Percentiles rank a stretch among this genome's conserved stretches.
These are phyloP conservation scores for Nebria brevicollis DNA, from an alignment of 2,888 invertebrate genomes.

Conservation along the genomic window DNA sequence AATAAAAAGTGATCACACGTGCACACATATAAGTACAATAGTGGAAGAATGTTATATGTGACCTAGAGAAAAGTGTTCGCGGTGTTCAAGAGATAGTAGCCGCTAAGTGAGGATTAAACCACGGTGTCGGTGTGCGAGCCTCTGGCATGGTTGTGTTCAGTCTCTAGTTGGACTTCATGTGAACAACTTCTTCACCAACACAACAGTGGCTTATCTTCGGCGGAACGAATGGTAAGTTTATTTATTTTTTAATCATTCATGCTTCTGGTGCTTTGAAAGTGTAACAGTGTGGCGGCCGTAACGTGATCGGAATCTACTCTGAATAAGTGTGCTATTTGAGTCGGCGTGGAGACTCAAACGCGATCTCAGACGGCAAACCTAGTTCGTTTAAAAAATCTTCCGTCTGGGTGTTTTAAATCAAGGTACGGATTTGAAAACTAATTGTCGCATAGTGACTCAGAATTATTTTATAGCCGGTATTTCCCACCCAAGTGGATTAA, in stretches of 20 bases:
- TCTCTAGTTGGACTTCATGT: constrained; percentile 3
- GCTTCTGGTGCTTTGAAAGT: constrained; percentile 9
- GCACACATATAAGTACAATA: constrained; percentile 14
- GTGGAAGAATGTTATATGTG: constrained; percentile 11
- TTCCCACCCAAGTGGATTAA: background rate
- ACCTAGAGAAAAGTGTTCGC: constrained; percentile 17
- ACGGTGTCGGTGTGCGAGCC: constrained; percentile 4
- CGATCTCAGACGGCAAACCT: background rate
- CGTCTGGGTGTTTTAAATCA: no score
- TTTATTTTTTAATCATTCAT: background rate
- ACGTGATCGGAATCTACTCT: background rate
- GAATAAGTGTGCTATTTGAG: background rate
- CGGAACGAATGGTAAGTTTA: background rate
- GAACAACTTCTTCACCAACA: constrained; percentile 15
- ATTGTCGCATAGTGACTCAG: background rate
- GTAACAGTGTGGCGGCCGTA: background rate
- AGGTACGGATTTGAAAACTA: no score
- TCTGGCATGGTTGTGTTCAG: constrained; percentile 7
- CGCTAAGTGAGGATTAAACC: constrained; percentile 6
- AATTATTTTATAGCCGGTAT: background rate
- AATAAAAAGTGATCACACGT: constrained; percentile 3
- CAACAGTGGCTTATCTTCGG: background rate
- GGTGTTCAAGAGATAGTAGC: constrained; percentile 4
- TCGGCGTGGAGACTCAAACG: constrained; percentile 9
- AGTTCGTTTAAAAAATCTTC: background rate